Evolutionary conservation across 1,140 invertebrate species (phyloP), one percentile per base, ranked within the genome.

Genomic region (Araneus ventricosus): DNA sequence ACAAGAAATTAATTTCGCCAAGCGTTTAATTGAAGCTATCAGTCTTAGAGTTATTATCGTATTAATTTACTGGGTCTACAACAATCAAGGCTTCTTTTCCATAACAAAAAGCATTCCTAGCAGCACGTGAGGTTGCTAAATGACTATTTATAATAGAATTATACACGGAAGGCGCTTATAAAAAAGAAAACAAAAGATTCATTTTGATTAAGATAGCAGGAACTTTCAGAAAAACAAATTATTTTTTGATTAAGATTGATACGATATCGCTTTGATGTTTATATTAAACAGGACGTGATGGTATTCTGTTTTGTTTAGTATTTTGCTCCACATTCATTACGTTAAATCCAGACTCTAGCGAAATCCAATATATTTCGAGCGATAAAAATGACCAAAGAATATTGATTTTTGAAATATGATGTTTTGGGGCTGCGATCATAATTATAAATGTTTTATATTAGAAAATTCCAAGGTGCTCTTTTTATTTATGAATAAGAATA

Each of bases 221-320:
- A 75, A 34, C 41, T 8, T 63, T 87, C 22, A 61, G 37, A 52
- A 82, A 52, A 27, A 24, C 41, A 41, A 82, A 82, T 82, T 41
- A 61, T 61, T 87, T 87, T 87, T 61, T 61, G 85, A 87, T 87
- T 87, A 61, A 61, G 85, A 87, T 87, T 59, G 85, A 87, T 86
- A 10, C 27, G 84, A 34, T 87, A 87, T 61, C 24, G 22, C 52
- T 24, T 84, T 63, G 85, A 61, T 87, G 85, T 87, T 87, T 87
- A 59, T 87, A 87, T 87, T 87, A 61, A 24, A 4, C 22, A 37
- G 22, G 37, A 24, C 52, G 52, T 87, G 85, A 14, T 4, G 30
- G 14, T 39, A 4, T 63, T 87, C 8, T 61, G 59, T 61, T 61
- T 30, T 30, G 2, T 87, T 87, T 87, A 45, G 45, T 30, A 27